Conservation (phyloP, 2,888 invertebrate genomes). For the Caenorhabditis sp. region DNA sequence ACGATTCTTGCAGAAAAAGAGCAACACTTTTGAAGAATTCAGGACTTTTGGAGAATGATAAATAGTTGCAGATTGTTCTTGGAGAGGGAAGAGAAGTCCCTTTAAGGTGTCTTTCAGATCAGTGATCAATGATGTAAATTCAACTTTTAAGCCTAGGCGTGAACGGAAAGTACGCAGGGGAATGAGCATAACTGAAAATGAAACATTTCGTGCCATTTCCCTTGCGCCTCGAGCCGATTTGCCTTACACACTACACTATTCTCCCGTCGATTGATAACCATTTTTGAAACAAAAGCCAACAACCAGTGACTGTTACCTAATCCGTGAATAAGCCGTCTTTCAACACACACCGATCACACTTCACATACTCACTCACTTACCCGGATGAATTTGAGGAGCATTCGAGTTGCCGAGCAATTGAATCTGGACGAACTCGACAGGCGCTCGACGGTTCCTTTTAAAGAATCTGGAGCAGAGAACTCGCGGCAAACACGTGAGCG, state of each 20-base stretch:
- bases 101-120: no score
- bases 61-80: no score
- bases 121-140: no score
- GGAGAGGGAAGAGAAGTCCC: no score
- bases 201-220: constrained; percentile 18
- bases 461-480: constrained; percentile 47
- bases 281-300: constrained; percentile 29
- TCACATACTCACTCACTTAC: constrained; percentile 45
- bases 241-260: constrained; percentile 38
- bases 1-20: neutral
- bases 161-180: neutral
- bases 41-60: no score
- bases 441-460: constrained; percentile 27
- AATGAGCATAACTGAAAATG: constrained; percentile 42
- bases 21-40: no score
- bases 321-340: constrained; percentile 45
- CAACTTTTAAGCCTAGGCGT: neutral
- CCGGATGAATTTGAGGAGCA: constrained; percentile 50
- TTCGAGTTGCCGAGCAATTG: neutral
- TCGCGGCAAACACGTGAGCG: constrained; percentile 35
- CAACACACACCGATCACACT: constrained; percentile 23
- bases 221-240: constrained; percentile 20
- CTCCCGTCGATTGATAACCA: constrained; percentile 28
- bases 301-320: constrained; percentile 41
- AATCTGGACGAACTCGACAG: neutral